phyloP scores from a whole-genome alignment of 2,888 invertebrate genomes.

The Drosophila robusta region DNA sequence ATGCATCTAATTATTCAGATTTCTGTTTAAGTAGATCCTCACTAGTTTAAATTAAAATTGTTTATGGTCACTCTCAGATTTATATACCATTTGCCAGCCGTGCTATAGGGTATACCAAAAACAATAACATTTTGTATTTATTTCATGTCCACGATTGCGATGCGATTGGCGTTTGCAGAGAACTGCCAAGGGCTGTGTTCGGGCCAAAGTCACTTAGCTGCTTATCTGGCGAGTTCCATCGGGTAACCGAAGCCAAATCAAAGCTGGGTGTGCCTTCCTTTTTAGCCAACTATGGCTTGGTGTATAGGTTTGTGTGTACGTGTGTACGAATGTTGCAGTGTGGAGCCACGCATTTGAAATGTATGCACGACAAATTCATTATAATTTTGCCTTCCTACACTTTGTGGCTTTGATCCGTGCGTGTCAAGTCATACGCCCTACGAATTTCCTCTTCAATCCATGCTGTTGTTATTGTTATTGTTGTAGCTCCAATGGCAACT shows the following conservation, averaged over 20 bases:
- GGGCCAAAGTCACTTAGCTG: constrained; percentile 69
- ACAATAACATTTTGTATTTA: constrained; percentile 49
- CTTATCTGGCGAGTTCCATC: constrained; percentile 66
- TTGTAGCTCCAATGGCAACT: constrained; percentile 27
- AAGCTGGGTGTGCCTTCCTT: constrained; percentile 29
- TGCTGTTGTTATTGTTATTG: constrained; percentile 25
- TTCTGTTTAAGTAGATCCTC: too few relatives aligned
- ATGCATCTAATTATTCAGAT: too few relatives aligned
- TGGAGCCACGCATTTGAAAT: constrained; percentile 47
- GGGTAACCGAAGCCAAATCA: constrained; percentile 65
- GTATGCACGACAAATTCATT: constrained; percentile 78
- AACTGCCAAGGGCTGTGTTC: constrained; percentile 42
- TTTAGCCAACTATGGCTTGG: constrained; percentile 13
- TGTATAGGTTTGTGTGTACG: constrained; percentile 8
- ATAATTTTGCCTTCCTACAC: constrained; percentile 54
- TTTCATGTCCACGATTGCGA: constrained; percentile 45
- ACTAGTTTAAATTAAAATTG: not conserved
- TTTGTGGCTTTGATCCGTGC: constrained; percentile 65
- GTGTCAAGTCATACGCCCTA: constrained; percentile 68
- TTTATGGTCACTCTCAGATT: not conserved
- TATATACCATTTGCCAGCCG: not conserved
- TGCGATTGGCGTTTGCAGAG: constrained; percentile 32
- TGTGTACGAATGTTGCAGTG: constrained; percentile 19
- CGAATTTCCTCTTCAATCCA: constrained; percentile 54
- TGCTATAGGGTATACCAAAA: constrained; percentile 32